Percentiles rank a stretch among this genome's conserved stretches.
Conservation (phyloP, 2,888 invertebrate genomes). For the Hesperia comma region DNA sequence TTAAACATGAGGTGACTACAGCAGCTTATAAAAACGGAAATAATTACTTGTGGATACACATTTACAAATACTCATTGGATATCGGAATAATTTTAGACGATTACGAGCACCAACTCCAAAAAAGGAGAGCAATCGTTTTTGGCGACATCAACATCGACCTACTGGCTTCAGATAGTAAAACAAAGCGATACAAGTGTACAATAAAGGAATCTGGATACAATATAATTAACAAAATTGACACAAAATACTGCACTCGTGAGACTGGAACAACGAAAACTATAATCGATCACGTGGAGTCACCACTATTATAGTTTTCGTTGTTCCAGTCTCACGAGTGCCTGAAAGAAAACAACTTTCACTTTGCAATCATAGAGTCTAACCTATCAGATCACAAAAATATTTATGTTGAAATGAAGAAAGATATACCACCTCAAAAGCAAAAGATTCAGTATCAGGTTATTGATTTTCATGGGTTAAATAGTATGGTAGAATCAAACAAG, state of each 20-base stretch:
- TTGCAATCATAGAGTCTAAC: constrained; percentile 23
- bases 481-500: background rate
- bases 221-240: constrained; percentile 22
- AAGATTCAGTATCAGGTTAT: constrained; percentile 2
- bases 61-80: background rate
- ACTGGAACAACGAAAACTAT: constrained; percentile 29
- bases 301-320: no score
- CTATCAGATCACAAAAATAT: constrained; percentile 37
- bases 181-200: constrained; percentile 13
- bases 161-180: constrained; percentile 32
- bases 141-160: constrained; percentile 44
- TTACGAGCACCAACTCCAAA: constrained; percentile 38
- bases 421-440: constrained; percentile 11
- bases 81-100: constrained; percentile 14
- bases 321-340: no score
- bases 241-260: constrained; percentile 21
- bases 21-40: background rate
- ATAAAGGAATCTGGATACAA: constrained; percentile 25
- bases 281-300: constrained; percentile 33
- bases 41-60: background rate
- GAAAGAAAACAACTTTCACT: constrained; percentile 18
- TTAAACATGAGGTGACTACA: background rate
- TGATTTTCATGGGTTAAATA: background rate
- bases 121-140: constrained; percentile 40
- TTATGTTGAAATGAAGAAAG: constrained; percentile 25